Percentiles rank a stretch among this genome's conserved stretches.
These are phyloP conservation scores for Trissolcus japonicus DNA, from an alignment of 2,888 invertebrate genomes.

Conservation along the genomic window DNA sequence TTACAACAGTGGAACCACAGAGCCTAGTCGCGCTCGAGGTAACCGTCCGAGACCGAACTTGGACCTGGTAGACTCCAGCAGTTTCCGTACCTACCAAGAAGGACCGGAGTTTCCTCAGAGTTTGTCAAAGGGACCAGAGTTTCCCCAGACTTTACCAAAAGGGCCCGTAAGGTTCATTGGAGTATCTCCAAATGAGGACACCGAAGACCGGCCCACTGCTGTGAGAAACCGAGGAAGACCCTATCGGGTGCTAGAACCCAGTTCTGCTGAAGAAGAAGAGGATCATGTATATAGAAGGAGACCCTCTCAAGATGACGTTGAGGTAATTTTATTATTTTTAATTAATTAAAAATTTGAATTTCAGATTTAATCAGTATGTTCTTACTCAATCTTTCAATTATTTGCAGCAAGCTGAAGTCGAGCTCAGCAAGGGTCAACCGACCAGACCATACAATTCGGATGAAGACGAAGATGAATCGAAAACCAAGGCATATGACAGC, in stretches of 20 bases:
- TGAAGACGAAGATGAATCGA: conserved; percentile 53
- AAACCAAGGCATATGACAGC: conserved; percentile 34
- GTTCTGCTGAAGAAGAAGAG: conserved; percentile 66
- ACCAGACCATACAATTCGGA: conserved; percentile 41
- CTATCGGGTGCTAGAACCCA: conserved; percentile 66
- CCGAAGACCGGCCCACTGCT: conserved; percentile 65
- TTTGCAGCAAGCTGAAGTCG: conserved; percentile 60
- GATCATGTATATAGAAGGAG: conserved; percentile 73
- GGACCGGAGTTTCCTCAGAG: not conserved
- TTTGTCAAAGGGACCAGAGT: conserved; percentile 77
- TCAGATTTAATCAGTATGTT: not conserved
- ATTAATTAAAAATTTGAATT: not conserved
- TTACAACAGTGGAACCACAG: conserved; percentile 73
- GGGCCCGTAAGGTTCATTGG: conserved; percentile 80
- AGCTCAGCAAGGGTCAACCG: conserved; percentile 67
- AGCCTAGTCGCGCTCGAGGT: conserved; percentile 68
- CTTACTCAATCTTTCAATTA: not conserved
- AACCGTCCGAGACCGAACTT: conserved; percentile 82
- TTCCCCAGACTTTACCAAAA: conserved; percentile 78
- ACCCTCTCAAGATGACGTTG: conserved; percentile 76
- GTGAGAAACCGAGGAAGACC: conserved; percentile 66
- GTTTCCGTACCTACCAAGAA: conserved; percentile 83
- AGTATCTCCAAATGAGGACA: conserved; percentile 79
- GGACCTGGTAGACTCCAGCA: conserved; percentile 88
- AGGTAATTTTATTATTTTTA: conserved; percentile 64